Evolutionary conservation across 2,888 invertebrate species (phyloP), one percentile per base, ranked within the genome.

Genomic region (Kuschelorhynchus macadamiae): DNA sequence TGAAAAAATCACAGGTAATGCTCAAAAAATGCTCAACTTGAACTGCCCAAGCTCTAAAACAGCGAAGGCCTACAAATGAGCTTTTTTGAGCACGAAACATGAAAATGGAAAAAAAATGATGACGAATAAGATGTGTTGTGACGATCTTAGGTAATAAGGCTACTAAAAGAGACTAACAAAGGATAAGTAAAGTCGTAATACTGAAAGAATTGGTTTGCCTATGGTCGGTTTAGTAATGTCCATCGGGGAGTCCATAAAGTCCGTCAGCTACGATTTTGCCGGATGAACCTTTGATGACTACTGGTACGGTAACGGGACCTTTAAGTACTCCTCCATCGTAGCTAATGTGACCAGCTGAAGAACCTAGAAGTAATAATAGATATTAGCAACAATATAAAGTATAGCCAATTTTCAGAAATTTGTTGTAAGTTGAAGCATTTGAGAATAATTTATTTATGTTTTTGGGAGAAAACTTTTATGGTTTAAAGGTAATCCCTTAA

Each of bases 201-300:
- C 69, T 70, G 69, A 65, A 70, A 64, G 64, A 64, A 53, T 65
- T 61, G 61, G 47, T 65, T 69, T 70, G 69, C 69, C 69, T 70
- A 70, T 70, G 69, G 69, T 70, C 69, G 69, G 61, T 70, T 59
- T 60, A 65, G 30, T 69, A 65, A 30, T 74, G 72, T 52, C 78
- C 79, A 67, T 75, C 76, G 83, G 55, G 79, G 41, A 70, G 69
- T 59, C 80, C 81, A 67, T 79, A 77, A 78, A 85, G 44, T 78
- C 85, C 73, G 75, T 83, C 70, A 81, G 86, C 77, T 39, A 72
- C 75, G 46, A 80, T 76, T 65, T 76, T 76, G 49, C 80, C 71
- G 39, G 71, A 71, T 33, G 79, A 78, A 46, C 80, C 80, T 16
- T 76, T 73, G 64, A 80, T 79, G 41, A 74, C 71, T 41, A 74